A percentile compares a stretch with the other conserved stretches of the same genome.
phyloP scores from a whole-genome alignment of 2,113 vertebrate species.

The Spheniscus mendiculus region DNA sequence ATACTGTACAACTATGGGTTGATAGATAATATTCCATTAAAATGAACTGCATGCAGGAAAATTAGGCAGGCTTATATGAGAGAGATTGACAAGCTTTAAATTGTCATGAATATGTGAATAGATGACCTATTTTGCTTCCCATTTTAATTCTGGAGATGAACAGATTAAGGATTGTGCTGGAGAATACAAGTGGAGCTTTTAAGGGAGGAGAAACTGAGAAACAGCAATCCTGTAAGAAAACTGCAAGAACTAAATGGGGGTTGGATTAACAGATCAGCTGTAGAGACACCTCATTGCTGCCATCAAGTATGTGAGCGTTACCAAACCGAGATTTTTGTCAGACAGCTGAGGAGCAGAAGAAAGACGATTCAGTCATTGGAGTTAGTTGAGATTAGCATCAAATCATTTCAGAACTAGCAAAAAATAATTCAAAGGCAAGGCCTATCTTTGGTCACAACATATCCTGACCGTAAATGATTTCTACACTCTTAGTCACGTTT shows the following conservation, averaged over 20 bases:
- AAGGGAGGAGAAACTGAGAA: neutral
- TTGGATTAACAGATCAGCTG: neutral
- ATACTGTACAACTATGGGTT: neutral
- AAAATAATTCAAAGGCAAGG: neutral
- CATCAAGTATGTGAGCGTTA: neutral
- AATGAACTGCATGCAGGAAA: neutral
- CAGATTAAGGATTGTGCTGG: neutral
- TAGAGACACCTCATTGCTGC: neutral
- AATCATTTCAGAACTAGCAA: neutral
- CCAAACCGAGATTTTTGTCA: neutral
- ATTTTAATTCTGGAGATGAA: neutral
- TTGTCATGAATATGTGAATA: constrained; percentile 3
- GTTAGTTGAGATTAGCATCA: neutral
- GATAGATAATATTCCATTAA: constrained; percentile 10
- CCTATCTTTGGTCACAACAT: neutral
- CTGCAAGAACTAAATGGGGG: neutral
- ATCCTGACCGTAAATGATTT: neutral
- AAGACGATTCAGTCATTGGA: neutral
- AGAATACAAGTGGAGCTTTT: neutral
- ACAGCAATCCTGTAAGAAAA: neutral
- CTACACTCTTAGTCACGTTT: neutral
- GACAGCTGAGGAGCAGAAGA: too few relatives aligned
- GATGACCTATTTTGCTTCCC: neutral
- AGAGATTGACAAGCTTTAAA: neutral
- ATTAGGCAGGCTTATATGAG: neutral